Conservation (phyloP, 2,113 vertebrate species). For the Manacus vitellinus region DNA sequence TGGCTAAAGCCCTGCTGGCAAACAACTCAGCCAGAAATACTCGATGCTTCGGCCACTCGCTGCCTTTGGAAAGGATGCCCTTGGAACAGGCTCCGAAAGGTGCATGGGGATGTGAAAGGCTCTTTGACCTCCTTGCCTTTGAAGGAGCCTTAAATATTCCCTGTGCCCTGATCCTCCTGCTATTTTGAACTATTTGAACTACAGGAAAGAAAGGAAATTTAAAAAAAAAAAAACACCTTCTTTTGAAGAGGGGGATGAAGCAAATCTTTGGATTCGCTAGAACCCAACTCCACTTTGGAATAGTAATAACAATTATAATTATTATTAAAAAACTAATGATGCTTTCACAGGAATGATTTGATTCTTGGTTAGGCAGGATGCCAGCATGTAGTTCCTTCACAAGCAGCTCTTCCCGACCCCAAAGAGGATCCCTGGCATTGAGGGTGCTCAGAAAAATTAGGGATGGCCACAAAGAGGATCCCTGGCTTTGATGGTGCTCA, state of each 20-base stretch:
- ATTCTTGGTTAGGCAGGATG: neutral
- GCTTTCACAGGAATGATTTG: neutral
- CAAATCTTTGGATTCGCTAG: neutral
- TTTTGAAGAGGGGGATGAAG: neutral
- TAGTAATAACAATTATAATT: neutral
- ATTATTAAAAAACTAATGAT: neutral
- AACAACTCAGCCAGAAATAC: neutral
- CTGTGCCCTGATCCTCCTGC: neutral
- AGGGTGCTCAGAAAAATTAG: too few relatives aligned
- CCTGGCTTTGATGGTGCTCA: too few relatives aligned
- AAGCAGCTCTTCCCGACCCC: neutral
- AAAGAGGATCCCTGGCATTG: too few relatives aligned
- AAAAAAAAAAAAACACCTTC: too few relatives aligned
- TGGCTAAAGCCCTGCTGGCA: neutral
- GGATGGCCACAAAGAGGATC: neutral
- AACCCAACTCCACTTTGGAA: neutral
- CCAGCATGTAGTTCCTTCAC: neutral
- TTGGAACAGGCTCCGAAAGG: neutral
- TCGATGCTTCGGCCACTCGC: neutral
- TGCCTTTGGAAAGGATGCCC: neutral
- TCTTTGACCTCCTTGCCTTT: neutral
- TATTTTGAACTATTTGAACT: neutral
- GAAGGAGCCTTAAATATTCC: neutral
- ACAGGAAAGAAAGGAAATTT: neutral
- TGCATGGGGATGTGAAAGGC: rapidly evolving